Evolutionary conservation across 2,888 invertebrate genomes (phyloP).

Genomic region (Cyclophora punctaria): DNA sequence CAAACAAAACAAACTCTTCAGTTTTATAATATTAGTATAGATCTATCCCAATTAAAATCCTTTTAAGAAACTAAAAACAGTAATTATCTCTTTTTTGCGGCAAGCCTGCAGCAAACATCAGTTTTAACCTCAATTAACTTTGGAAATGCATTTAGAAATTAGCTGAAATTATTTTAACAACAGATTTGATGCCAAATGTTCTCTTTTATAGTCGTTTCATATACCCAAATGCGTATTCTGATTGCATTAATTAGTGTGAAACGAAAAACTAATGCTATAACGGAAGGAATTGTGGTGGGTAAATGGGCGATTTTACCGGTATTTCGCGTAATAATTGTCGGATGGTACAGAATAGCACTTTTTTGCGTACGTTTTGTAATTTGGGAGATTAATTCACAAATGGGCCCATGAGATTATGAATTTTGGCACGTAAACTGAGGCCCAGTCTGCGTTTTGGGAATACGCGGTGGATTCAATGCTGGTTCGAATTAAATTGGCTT

Average conservation of each 20-base stretch:
- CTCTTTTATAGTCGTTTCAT: neutral
- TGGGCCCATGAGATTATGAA: slow-evolving; percentile 52
- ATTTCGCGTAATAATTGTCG: slow-evolving; percentile 58
- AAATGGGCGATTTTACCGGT: slow-evolving; percentile 44
- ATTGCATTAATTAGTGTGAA: slow-evolving; percentile 13
- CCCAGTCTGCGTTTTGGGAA: slow-evolving; percentile 1
- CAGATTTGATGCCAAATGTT: neutral
- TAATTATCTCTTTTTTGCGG: too few relatives aligned
- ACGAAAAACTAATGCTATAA: slow-evolving; percentile 21
- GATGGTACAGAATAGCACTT: slow-evolving; percentile 45
- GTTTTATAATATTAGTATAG: too few relatives aligned
- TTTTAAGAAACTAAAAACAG: too few relatives aligned
- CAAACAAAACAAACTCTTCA: too few relatives aligned
- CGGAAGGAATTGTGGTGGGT: slow-evolving; percentile 51
- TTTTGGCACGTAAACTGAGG: slow-evolving; percentile 41
- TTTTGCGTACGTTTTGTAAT: slow-evolving; percentile 43
- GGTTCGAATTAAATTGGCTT: slow-evolving; percentile 8
- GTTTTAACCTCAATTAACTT: neutral
- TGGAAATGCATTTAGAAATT: slow-evolving; percentile 1
- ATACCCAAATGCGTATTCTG: neutral
- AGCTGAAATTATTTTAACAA: neutral
- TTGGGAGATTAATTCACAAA: slow-evolving; percentile 54
- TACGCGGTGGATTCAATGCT: slow-evolving; percentile 2
- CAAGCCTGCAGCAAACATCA: too few relatives aligned
- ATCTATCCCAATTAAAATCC: too few relatives aligned